A percentile compares a stretch with the other conserved stretches of the same genome.
phyloP scores from a whole-genome alignment of 2,888 invertebrate species.

The Acrocyrtus sp. region DNA sequence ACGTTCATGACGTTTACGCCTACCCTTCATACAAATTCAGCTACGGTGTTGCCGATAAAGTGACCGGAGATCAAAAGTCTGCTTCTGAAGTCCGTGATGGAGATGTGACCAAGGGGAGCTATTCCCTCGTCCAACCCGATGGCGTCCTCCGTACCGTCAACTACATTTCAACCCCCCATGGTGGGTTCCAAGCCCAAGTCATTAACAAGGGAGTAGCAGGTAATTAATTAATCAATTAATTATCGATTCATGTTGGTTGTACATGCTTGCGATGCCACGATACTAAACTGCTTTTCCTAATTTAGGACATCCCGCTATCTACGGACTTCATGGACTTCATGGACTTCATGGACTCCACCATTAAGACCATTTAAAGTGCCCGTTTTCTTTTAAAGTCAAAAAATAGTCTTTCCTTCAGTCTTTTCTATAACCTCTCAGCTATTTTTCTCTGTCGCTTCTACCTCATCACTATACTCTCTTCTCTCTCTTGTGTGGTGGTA shows the following conservation, averaged over 20 bases:
- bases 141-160: constrained; percentile 19
- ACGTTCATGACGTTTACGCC: constrained; percentile 35
- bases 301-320: constrained; percentile 9
- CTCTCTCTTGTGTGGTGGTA: no score
- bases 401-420: not conserved
- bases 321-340: not conserved
- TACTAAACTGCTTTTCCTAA: not conserved
- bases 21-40: constrained; percentile 48
- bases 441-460: not conserved
- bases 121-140: constrained; percentile 4
- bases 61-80: constrained; percentile 43
- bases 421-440: not conserved
- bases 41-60: constrained; percentile 46
- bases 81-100: constrained; percentile 44
- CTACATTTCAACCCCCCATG: constrained; percentile 5
- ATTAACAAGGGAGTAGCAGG: constrained; percentile 21
- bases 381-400: not conserved
- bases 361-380: not conserved
- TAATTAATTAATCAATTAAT: no score
- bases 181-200: constrained; percentile 23
- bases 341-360: not conserved
- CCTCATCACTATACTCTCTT: not conserved
- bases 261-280: no score
- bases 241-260: no score
- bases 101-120: constrained; percentile 32